A percentile compares a stretch with the other conserved stretches of the same genome.
phyloP scores from a whole-genome alignment of 23 tunicate species.

The Phallusia fumigata region DNA sequence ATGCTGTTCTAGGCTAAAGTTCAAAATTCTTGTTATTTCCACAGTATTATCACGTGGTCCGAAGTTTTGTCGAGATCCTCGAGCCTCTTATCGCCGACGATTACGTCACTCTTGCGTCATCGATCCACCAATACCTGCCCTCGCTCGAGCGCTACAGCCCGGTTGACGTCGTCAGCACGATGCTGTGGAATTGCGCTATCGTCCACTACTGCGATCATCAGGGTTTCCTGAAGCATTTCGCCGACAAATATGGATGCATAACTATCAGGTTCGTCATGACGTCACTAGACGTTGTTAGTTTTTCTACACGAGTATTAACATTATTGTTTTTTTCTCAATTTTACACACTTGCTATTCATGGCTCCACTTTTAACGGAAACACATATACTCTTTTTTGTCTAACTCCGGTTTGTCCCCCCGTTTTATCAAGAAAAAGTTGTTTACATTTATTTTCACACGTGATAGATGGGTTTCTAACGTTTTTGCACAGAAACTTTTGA shows the following conservation, averaged over 20 bases:
- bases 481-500: too few relatives aligned
- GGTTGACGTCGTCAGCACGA: slow-evolving; percentile 54
- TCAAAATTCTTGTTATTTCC: not conserved
- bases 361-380: too few relatives aligned
- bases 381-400: too few relatives aligned
- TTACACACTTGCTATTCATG: too few relatives aligned
- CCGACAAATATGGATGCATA: slow-evolving; percentile 74
- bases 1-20: too few relatives aligned
- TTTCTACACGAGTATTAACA: too few relatives aligned
- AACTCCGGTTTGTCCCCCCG: too few relatives aligned
- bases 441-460: too few relatives aligned
- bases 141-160: slow-evolving; percentile 18
- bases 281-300: too few relatives aligned
- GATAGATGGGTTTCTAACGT: too few relatives aligned
- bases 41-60: slow-evolving; percentile 63
- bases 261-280: slow-evolving; percentile 38
- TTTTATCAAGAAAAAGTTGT: too few relatives aligned
- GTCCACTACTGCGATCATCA: slow-evolving; percentile 66
- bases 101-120: slow-evolving; percentile 38
- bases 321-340: too few relatives aligned
- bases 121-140: slow-evolving; percentile 38
- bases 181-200: slow-evolving; percentile 66
- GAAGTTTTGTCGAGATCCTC: slow-evolving; percentile 38
- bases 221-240: slow-evolving; percentile 45
- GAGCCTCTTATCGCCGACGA: slow-evolving; percentile 43